These are phyloP conservation scores for Lanius collurio DNA, from an alignment of 2,113 vertebrate species.

Conservation along the genomic window DNA sequence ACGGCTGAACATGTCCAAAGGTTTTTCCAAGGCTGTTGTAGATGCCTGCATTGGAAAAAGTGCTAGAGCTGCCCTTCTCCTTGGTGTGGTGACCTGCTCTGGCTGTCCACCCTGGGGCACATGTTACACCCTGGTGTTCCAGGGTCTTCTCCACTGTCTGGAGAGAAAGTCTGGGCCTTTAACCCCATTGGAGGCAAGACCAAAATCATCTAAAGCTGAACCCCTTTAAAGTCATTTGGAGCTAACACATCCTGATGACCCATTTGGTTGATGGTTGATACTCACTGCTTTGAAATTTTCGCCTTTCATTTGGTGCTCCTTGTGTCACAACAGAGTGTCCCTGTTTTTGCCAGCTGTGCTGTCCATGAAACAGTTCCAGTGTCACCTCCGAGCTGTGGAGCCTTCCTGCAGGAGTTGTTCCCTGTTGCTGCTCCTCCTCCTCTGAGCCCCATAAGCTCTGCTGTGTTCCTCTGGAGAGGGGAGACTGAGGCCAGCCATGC, in stretches of 20 bases:
- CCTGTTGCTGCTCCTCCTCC: not conserved
- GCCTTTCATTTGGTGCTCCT: not conserved
- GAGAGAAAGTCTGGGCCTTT: not conserved
- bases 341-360: not conserved
- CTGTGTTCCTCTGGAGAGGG: rapidly evolving
- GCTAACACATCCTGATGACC: no score
- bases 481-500: not conserved
- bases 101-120: not conserved
- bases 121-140: not conserved
- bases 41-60: not conserved
- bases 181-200: not conserved
- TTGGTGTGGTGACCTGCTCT: not conserved
- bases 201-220: not conserved
- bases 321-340: no score
- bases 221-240: not conserved
- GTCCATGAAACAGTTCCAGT: not conserved
- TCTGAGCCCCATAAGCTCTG: not conserved
- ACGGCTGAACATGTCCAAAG: not conserved
- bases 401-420: not conserved
- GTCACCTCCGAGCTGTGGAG: not conserved
- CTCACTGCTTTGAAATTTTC: not conserved
- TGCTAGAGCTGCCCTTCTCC: not conserved
- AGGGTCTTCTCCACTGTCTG: not conserved
- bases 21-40: not conserved
- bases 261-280: not conserved